phyloP scores from a whole-genome alignment of 2,113 vertebrate genomes.

The Periophthalmus modestus region DNA sequence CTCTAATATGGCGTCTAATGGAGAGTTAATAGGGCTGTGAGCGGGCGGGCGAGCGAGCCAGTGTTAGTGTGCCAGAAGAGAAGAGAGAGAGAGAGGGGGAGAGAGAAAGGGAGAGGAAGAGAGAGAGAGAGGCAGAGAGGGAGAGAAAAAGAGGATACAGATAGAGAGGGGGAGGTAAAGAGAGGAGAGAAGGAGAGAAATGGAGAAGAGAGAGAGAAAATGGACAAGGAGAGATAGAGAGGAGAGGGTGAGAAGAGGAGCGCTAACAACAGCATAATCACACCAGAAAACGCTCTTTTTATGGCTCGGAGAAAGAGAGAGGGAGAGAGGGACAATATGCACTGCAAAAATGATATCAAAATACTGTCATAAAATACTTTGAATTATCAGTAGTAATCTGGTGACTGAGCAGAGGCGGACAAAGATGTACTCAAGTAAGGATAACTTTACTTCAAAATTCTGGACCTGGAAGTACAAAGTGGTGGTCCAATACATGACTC shows the following conservation, averaged over 20 bases:
- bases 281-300: slow-evolving; percentile 5
- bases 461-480: no score
- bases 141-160: background rate
- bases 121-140: background rate
- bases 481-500: no score
- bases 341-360: background rate
- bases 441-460: no score
- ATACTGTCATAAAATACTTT: no score
- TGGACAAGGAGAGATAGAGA: background rate
- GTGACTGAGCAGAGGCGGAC: no score
- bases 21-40: slow-evolving; percentile 5
- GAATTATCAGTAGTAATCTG: no score
- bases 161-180: background rate
- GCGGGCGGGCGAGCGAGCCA: background rate
- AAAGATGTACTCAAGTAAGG: no score
- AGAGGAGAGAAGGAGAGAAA: background rate
- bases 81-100: background rate
- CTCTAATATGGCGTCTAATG: slow-evolving; percentile 7
- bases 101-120: background rate
- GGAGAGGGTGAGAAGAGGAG: background rate
- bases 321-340: background rate
- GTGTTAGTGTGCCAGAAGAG: background rate
- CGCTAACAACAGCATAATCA: background rate
- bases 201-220: background rate
- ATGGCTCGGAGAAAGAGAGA: background rate